These are phyloP conservation scores for Apotomis capreana DNA, from an alignment of 2,888 invertebrate genomes.

Conservation along the genomic window DNA sequence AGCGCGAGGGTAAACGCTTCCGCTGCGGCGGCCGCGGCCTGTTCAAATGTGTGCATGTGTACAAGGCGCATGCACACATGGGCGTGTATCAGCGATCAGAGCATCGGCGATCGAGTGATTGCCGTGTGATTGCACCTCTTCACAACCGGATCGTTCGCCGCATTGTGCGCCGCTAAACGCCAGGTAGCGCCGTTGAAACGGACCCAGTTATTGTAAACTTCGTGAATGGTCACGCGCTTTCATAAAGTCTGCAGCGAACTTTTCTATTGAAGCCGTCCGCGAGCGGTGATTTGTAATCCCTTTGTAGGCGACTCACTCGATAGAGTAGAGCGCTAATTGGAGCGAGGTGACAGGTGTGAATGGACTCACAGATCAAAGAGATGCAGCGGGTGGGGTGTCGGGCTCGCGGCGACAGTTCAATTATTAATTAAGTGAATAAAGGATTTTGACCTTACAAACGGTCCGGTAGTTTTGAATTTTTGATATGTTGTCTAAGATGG, in stretches of 20 bases:
- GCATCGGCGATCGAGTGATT: background rate
- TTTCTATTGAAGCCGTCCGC: background rate
- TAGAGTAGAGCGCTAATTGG: conserved; percentile 22
- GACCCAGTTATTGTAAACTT: conserved; percentile 12
- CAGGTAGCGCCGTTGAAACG: background rate
- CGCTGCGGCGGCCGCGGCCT: conserved; percentile 8
- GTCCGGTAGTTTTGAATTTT: too few species aligned
- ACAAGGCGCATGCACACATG: background rate
- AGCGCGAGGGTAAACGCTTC: conserved; percentile 27
- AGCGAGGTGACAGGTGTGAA: conserved; percentile 23
- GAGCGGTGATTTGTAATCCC: conserved; percentile 2
- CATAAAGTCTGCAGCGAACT: conserved; percentile 13
- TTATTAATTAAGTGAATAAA: too few species aligned
- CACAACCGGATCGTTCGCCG: too few species aligned
- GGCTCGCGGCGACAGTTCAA: conserved; percentile 16
- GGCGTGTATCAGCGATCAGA: background rate
- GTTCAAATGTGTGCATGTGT: background rate
- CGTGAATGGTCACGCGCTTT: background rate
- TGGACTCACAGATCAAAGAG: conserved; percentile 10
- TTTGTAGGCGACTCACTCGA: conserved; percentile 18
- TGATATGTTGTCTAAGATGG: too few species aligned
- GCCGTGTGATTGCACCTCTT: background rate
- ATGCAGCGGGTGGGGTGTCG: background rate
- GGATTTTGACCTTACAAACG: too few species aligned
- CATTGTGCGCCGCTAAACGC: background rate